Conservation (phyloP, 1,140 invertebrate genomes). For the Penaeus vannamei region DNA sequence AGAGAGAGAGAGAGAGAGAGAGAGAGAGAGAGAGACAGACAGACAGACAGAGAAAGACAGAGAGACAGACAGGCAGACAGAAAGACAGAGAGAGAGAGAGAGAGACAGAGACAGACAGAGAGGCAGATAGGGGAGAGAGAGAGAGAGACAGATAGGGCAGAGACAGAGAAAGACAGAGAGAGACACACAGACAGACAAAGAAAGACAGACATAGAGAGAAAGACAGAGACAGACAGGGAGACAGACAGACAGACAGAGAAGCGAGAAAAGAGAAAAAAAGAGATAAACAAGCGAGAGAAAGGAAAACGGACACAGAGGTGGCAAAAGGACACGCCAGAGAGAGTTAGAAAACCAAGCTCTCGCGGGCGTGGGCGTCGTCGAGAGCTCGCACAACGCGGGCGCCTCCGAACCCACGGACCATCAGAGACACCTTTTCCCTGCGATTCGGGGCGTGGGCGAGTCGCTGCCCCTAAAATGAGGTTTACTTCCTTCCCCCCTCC, state of each 20-base stretch:
- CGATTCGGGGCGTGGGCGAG: not conserved
- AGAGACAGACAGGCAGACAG: not conserved
- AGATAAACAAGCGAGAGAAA: no score
- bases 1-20: not conserved
- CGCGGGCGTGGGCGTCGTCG: not conserved
- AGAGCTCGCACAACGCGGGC: not conserved
- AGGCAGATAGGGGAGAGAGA: no score
- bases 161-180: no score
- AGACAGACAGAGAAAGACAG: not conserved
- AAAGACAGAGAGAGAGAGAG: not conserved
- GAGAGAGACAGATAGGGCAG: no score
- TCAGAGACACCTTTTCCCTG: slow-evolving; percentile 43
- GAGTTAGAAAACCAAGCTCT: no score
- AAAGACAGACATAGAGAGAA: no score
- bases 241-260: no score
- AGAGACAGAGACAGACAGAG: not conserved
- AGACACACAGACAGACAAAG: no score
- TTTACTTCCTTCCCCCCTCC: slow-evolving; percentile 36
- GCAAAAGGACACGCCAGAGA: no score
- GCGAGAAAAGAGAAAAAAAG: no score
- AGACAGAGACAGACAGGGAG: no score
- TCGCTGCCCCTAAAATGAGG: slow-evolving; percentile 48
- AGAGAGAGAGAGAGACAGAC: not conserved
- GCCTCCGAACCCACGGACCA: not conserved
- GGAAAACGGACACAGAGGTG: no score